A percentile compares a stretch with the other conserved stretches of the same genome.
phyloP scores from a whole-genome alignment of 2,113 vertebrate species.

The Alethe castanea region DNA sequence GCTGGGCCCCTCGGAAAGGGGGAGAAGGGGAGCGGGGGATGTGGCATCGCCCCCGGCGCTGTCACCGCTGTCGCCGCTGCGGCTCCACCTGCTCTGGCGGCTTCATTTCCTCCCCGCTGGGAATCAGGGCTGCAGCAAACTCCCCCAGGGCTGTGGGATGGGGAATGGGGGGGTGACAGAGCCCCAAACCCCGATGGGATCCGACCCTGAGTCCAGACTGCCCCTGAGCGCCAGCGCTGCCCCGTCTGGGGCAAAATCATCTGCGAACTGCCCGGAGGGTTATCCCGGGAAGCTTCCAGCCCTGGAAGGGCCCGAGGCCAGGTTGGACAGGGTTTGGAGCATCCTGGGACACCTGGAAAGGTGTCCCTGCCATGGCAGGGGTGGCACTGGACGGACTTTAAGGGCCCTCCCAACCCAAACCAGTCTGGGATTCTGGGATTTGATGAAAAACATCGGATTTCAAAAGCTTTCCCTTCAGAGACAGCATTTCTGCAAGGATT shows the following conservation, averaged over 20 bases:
- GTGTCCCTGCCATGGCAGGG: background rate
- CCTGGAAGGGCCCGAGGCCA: background rate
- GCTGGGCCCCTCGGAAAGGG: background rate
- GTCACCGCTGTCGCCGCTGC: background rate
- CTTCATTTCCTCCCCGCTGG: background rate
- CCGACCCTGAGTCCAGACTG: fast-evolving
- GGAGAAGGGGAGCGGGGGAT: background rate
- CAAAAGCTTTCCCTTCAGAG: background rate
- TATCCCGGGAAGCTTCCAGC: background rate
- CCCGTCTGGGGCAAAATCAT: background rate
- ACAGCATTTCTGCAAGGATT: fast-evolving
- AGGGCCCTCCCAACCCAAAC: background rate
- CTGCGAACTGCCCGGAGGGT: background rate
- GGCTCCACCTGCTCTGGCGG: background rate
- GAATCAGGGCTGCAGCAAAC: background rate
- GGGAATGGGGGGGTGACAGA: background rate
- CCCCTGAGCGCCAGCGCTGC: background rate
- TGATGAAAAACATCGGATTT: background rate
- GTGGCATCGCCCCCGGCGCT: background rate
- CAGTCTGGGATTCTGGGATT: background rate
- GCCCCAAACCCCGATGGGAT: fast-evolving
- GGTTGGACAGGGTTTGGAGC: background rate
- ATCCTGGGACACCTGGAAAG: fast-evolving
- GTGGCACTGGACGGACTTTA: background rate
- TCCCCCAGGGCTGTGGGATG: background rate